A percentile compares a stretch with the other conserved stretches of the same genome.
phyloP scores from a whole-genome alignment of 2,113 vertebrate species.

The Ahaetulla prasina region DNA sequence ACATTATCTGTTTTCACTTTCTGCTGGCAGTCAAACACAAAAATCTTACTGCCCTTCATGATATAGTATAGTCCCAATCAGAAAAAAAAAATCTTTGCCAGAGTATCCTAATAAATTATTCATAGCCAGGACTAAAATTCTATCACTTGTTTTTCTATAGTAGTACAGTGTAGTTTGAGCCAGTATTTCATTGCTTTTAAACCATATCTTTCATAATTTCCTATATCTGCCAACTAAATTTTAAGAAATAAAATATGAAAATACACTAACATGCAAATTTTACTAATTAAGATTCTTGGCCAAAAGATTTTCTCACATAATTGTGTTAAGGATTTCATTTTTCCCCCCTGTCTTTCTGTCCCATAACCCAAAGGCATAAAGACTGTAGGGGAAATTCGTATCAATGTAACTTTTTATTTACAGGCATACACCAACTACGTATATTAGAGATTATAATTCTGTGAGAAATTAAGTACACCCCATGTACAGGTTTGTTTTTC shows the following conservation, averaged over 20 bases:
- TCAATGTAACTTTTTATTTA: background rate
- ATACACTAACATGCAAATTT: background rate
- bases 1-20: background rate
- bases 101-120: background rate
- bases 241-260: background rate
- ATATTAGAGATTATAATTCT: background rate
- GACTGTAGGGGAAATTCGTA: background rate
- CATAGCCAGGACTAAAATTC: background rate
- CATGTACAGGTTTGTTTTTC: background rate
- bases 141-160: background rate
- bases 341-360: background rate
- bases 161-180: background rate
- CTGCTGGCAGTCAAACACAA: background rate
- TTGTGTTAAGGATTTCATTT: background rate
- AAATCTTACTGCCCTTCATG: background rate
- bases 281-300: background rate
- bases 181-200: background rate
- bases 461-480: background rate
- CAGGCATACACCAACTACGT: background rate
- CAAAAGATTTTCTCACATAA: background rate
- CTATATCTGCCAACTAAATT: background rate
- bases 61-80: background rate
- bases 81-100: background rate
- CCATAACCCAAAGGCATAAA: background rate
- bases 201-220: background rate